A percentile compares a stretch with the other conserved stretches of the same genome.
Evolutionary conservation across 2,888 invertebrate genomes (phyloP).

Genomic region (Agonopterix subpropinquella): DNA sequence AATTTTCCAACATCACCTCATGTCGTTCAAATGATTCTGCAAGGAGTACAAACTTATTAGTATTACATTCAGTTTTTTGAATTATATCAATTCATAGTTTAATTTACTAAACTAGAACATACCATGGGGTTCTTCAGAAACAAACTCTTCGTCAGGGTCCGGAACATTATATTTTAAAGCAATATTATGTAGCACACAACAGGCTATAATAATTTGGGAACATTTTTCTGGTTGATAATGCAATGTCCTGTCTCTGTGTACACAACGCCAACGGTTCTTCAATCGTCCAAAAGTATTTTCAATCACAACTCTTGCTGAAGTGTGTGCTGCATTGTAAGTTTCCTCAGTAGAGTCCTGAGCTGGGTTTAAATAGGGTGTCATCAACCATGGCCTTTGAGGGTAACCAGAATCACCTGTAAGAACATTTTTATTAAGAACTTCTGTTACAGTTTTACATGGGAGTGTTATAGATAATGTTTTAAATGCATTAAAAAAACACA

Average conservation of each 20-base stretch:
- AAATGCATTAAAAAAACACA: too few relatives aligned
- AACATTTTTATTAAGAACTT: neutral
- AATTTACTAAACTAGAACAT: neutral
- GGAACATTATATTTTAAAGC: conserved; percentile 10
- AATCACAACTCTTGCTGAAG: conserved; percentile 13
- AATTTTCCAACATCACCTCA: neutral
- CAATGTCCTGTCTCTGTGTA: conserved; percentile 16
- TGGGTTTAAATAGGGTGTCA: conserved; percentile 20
- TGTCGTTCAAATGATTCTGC: neutral
- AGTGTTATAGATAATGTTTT: too few relatives aligned
- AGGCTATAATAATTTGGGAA: conserved; percentile 22
- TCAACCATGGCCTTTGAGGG: conserved; percentile 18
- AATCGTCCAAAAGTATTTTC: conserved; percentile 19
- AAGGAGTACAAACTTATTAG: neutral
- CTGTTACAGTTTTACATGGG: neutral
- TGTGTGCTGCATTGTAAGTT: conserved; percentile 13
- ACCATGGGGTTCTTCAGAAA: neutral
- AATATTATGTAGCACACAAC: conserved; percentile 22
- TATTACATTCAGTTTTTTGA: too few relatives aligned
- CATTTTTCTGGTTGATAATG: conserved; percentile 20
- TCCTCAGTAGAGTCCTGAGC: conserved; percentile 11
- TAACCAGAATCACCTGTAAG: conserved; percentile 13
- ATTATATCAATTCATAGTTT: too few relatives aligned
- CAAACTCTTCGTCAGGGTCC: neutral
- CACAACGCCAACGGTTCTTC: conserved; percentile 23